A percentile compares a stretch with the other conserved stretches of the same genome.
phyloP scores from a whole-genome alignment of 2,113 vertebrate genomes.

The Dryoscopus gambensis region DNA sequence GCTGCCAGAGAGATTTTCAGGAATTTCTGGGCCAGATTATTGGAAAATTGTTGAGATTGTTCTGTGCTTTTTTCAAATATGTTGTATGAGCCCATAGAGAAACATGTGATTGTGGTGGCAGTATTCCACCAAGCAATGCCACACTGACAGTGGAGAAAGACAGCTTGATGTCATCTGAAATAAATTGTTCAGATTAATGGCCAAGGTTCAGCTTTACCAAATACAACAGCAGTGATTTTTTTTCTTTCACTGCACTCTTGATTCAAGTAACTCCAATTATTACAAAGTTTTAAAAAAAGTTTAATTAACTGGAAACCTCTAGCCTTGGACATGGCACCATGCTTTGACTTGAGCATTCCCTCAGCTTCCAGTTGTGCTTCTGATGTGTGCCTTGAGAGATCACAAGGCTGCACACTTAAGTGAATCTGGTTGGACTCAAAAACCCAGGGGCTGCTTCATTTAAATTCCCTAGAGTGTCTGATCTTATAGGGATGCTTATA shows the following conservation, averaged over 20 bases:
- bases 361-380: neutral
- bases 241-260: neutral
- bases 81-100: neutral
- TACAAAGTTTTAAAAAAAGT: neutral
- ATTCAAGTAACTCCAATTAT: neutral
- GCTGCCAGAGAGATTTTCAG: neutral
- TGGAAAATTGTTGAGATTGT: neutral
- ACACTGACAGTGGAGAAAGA: neutral
- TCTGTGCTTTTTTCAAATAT: neutral
- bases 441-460: neutral
- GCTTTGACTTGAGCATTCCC: neutral
- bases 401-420: neutral
- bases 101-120: neutral
- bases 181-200: neutral
- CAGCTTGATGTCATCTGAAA: neutral
- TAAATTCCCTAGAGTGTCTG: neutral
- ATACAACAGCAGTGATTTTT: neutral
- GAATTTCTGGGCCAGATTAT: neutral
- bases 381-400: neutral
- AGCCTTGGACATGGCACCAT: neutral
- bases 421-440: neutral
- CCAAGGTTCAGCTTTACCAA: neutral
- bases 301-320: neutral
- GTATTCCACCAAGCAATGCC: neutral
- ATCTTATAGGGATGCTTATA: neutral